Evolutionary conservation across 2,888 invertebrate species (phyloP), one percentile per base, ranked within the genome.

Genomic region (Andrena bicolor): DNA sequence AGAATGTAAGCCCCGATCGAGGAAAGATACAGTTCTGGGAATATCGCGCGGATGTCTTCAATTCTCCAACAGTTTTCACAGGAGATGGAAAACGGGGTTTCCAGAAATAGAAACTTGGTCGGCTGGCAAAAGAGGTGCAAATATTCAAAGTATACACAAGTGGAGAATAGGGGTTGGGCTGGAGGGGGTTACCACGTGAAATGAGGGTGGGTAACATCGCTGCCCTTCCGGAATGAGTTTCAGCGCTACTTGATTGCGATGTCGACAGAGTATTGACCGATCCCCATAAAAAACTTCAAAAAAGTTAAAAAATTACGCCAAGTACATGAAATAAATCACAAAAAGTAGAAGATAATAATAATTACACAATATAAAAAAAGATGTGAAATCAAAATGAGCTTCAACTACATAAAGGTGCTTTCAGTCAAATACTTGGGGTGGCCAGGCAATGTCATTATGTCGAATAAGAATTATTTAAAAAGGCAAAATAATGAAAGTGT

Each of bases 91-190:
- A 51, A 20, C 20, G 2, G 51, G 8, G 51, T 68, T 68, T 51
- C 51, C 30, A 20, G 51, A 23, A 68, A 68, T 53, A 51, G 66
- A 51, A 68, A 68, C 30, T 68, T 53, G 20, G 32, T 35, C 32
- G 53, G 68, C 53, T 26, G 23, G 23, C 23, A 16, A 32, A 35
- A 16, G 58, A 41, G 56, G 58, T n/a, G 58, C 41, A 58, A 69
- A 58, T 58, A 16, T 28, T 58, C 56, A 26, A 16, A 23, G 16
- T 41, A 16, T 10, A 56, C 35, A 26, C 28, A 41, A 58, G 56
- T 16, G 35, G 69, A 13, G 69, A 69, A 53, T 53, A 23, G n/a
- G 6, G 7, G 30, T 28, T 65, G 6, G 30, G 1, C 5, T 41
- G 16, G 16, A 41, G 41, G 16, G 41, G 23, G 56, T 56, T 56